phyloP scores from a whole-genome alignment of 2,113 vertebrate species.

The Cyprinodon variegatus region DNA sequence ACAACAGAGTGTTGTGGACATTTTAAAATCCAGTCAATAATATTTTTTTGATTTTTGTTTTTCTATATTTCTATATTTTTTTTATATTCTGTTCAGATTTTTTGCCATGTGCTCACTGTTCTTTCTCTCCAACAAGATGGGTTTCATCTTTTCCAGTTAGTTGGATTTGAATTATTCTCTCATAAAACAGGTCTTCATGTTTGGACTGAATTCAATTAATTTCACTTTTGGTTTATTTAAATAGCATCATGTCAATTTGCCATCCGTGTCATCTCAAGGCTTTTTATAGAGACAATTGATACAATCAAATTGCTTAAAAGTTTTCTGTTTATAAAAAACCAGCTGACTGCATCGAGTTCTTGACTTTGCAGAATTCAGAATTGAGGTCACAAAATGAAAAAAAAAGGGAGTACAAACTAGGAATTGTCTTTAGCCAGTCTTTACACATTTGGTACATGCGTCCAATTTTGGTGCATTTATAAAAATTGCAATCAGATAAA shows the following conservation, averaged over 20 bases:
- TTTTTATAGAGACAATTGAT: too few relatives aligned
- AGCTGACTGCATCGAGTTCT: too few relatives aligned
- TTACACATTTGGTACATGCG: background rate
- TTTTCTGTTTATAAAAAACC: too few relatives aligned
- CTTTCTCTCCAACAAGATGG: constrained; percentile 39
- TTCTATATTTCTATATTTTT: background rate
- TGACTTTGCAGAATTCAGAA: background rate
- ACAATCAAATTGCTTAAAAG: too few relatives aligned
- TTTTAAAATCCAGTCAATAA: constrained; percentile 18
- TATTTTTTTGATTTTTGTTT: constrained; percentile 10
- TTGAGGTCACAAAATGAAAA: constrained; percentile 36
- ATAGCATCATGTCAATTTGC: too few relatives aligned
- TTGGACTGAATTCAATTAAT: background rate
- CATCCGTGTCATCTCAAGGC: too few relatives aligned
- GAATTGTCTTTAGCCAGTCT: constrained; percentile 2
- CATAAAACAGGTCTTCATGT: constrained; percentile 51
- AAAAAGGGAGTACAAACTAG: constrained; percentile 31
- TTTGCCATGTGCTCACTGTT: constrained; percentile 7
- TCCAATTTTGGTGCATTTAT: constrained; percentile 25
- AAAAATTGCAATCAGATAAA: constrained; percentile 23
- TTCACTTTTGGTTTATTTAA: too few relatives aligned
- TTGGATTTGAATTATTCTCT: constrained; percentile 34
- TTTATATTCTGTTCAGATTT: constrained; percentile 29
- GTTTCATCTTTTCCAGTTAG: constrained; percentile 36
- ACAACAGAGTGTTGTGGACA: background rate